These are phyloP conservation scores for Paratrypauchen microcephalus DNA, from an alignment of 2,797 vertebrate species.

Conservation along the genomic window DNA sequence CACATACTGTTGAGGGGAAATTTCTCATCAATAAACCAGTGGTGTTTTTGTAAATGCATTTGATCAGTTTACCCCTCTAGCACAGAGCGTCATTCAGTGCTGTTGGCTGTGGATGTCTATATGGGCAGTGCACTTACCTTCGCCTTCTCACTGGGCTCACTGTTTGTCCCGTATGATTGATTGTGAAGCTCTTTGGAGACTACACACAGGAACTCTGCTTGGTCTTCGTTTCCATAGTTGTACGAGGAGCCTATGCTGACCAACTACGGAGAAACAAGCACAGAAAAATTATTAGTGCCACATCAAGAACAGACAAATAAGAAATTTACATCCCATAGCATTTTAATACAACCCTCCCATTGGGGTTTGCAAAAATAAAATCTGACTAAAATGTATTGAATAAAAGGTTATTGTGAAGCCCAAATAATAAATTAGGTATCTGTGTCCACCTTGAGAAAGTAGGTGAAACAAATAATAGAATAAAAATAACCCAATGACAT, in stretches of 20 bases:
- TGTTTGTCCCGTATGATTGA: conserved; percentile 89
- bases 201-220: conserved; percentile 97
- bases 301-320: neutral
- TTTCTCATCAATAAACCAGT: conserved; percentile 59
- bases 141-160: conserved; percentile 97
- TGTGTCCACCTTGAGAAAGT: conserved; percentile 17
- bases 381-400: neutral
- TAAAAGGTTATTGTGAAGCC: neutral
- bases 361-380: neutral
- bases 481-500: conserved; percentile 1
- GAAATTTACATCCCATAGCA: neutral
- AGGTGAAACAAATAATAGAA: neutral
- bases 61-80: conserved; percentile 45
- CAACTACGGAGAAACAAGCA: conserved; percentile 75
- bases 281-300: conserved; percentile 26
- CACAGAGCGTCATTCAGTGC: conserved; percentile 51
- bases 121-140: conserved; percentile 81
- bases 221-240: conserved; percentile 98
- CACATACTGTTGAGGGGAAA: conserved; percentile 37
- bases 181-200: conserved; percentile 99
- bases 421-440: conserved; percentile 5
- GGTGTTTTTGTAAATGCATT: conserved; percentile 42
- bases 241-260: conserved; percentile 99
- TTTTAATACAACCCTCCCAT: neutral
- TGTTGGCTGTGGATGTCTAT: conserved; percentile 45